Evolutionary conservation across 2,113 vertebrate genomes (phyloP).

Genomic region (Brienomyrus brachyistius): DNA sequence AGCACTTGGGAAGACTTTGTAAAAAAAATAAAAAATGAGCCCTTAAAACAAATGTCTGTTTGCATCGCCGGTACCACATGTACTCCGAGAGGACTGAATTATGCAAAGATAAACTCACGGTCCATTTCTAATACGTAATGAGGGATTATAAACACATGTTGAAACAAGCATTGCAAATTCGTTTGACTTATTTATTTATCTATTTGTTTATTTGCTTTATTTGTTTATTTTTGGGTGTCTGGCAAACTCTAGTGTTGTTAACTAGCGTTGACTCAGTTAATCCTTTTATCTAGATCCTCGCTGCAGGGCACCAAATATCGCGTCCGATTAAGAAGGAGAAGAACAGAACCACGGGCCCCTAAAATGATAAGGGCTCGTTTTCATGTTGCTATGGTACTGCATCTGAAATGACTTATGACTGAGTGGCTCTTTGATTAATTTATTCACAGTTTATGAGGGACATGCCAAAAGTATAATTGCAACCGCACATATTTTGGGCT

Average conservation of each 20-base stretch:
- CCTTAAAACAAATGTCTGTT: background rate
- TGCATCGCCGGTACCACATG: slow-evolving; percentile 13
- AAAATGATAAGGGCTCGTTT: slow-evolving; percentile 62
- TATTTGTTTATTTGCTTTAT: slow-evolving; percentile 23
- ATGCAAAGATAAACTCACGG: slow-evolving; percentile 20
- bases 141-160: slow-evolving; percentile 33
- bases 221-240: slow-evolving; percentile 54
- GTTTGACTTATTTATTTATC: slow-evolving; percentile 4
- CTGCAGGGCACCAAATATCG: slow-evolving; percentile 70
- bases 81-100: slow-evolving; percentile 14
- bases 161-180: slow-evolving; percentile 46
- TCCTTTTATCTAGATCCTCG: slow-evolving; percentile 70
- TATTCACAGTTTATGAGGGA: slow-evolving; percentile 63
- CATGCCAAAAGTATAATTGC: background rate
- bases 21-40: no score
- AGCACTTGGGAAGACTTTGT: background rate
- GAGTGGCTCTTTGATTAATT: slow-evolving; percentile 49
- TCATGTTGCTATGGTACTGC: slow-evolving; percentile 65
- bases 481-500: background rate
- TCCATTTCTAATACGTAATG: slow-evolving; percentile 37
- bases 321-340: slow-evolving; percentile 66
- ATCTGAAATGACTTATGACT: slow-evolving; percentile 54
- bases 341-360: slow-evolving; percentile 61
- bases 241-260: slow-evolving; percentile 63
- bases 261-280: slow-evolving; percentile 68